Base-by-base conservation (phyloP, 2,888 invertebrate genomes). In the Strigamia transsilvanica region DNA sequence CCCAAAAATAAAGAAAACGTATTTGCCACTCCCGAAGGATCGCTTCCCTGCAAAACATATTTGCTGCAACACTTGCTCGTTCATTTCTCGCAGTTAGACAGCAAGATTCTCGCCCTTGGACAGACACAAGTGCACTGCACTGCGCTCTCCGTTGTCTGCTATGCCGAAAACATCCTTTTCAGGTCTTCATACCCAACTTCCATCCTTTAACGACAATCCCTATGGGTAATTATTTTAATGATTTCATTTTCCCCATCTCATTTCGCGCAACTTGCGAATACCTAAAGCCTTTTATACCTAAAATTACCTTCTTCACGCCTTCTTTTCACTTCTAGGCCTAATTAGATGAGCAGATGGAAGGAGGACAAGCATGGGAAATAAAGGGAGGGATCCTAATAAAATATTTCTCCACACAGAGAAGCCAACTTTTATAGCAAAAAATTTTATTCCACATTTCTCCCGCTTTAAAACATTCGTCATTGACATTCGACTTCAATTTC, bases 221-320 rank as follows among this genome's bases (percentile, higher is more conserved):
- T 73, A 32, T 73, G 73, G 73, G 73, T 73, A 73, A 73, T 73
- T 73, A 73, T 73, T 73, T 73, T 73, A 73, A 73, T 73, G 73
- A 73, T 73, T 73, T 73, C 73, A 73, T 32, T 73, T 73, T 73
- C 73, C 73, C 73, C 27, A 27, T 73, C 73, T 73, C 73, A 27
- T 73, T 38, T 73, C 73, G 73, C 5, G 73, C 73, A 27, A 73
- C 73, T 73, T 56, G 56, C 73, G 15, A 73, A 73, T 73, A 73
- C 73, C 73, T 73, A 73, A 73, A 73, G 73, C 73, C 73, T 73
- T 73, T 73, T 73, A 73, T 73, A 32, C 73, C 73, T 27, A 27
- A 73, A 73, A 73, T 27, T 73, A 23, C 32, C 73, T 27, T 66
- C 66, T 27, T 27, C 66, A 10, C 66, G 66, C 66, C 66, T 27